phyloP scores from a whole-genome alignment of 1,140 invertebrate species.

The Magallana gigas region DNA sequence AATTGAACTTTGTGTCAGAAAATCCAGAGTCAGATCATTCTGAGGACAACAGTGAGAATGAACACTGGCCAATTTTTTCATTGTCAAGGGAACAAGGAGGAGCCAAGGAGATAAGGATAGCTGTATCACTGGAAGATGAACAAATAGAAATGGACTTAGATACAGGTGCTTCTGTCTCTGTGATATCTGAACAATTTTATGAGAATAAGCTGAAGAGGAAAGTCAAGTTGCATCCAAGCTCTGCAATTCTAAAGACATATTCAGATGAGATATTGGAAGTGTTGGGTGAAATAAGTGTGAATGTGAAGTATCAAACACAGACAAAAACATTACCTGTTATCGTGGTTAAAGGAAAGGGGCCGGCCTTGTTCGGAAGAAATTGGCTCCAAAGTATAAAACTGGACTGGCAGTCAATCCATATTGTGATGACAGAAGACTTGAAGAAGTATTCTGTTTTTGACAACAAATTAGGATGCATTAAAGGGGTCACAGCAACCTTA shows the following conservation, averaged over 20 bases:
- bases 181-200: not conserved
- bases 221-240: not conserved
- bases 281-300: not conserved
- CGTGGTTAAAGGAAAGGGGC: not conserved
- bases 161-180: not conserved
- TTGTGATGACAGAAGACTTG: slow-evolving; percentile 42
- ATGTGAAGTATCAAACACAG: slow-evolving; percentile 22
- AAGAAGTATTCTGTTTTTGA: slow-evolving; percentile 53
- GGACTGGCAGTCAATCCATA: slow-evolving; percentile 34
- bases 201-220: not conserved
- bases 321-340: not conserved
- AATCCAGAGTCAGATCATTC: no score
- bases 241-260: slow-evolving; percentile 51
- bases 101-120: slow-evolving; percentile 7
- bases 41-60: slow-evolving; percentile 74
- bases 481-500: not conserved
- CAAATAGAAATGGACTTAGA: not conserved
- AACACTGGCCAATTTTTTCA: slow-evolving; percentile 56
- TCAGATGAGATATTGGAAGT: slow-evolving; percentile 38
- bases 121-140: slow-evolving; percentile 6
- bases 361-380: slow-evolving; percentile 36
- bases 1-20: not conserved
- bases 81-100: slow-evolving; percentile 28
- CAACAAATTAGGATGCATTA: slow-evolving; percentile 11
- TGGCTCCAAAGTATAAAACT: slow-evolving; percentile 6